A percentile compares a stretch with the other conserved stretches of the same genome.
Conservation (phyloP, 2,797 vertebrate species). For the Lithobates sylvaticus region DNA sequence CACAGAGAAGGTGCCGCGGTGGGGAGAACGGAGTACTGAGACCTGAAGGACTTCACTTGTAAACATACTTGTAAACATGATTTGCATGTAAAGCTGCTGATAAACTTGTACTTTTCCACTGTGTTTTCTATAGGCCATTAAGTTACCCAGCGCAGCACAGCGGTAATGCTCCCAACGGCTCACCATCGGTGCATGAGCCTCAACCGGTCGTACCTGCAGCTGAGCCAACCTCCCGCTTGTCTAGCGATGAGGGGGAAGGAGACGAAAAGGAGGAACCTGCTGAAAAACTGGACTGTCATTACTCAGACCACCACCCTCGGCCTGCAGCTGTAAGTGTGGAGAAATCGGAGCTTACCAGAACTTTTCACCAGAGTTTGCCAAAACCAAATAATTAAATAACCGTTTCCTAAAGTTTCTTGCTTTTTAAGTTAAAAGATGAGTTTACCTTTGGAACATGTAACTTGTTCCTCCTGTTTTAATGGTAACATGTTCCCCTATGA, state of each 20-base stretch:
- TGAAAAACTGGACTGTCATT: conserved; percentile 99
- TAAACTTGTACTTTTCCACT: background rate
- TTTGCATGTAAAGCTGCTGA: background rate
- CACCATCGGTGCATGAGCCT: conserved; percentile 84
- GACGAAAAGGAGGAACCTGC: conserved; percentile 93
- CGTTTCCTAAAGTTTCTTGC: no score
- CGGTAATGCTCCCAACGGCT: conserved; percentile 83
- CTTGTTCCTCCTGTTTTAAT: no score
- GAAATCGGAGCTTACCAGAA: background rate
- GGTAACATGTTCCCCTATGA: no score
- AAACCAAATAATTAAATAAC: no score
- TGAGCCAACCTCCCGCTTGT: conserved; percentile 88
- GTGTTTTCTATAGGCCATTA: conserved; percentile 79
- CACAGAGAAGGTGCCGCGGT: no score
- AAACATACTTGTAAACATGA: no score
- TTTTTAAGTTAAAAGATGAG: no score
- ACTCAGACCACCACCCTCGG: conserved; percentile 98
- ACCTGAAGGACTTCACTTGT: no score
- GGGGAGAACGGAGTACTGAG: no score
- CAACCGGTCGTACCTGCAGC: conserved; percentile 84
- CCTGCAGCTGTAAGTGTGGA: conserved; percentile 91
- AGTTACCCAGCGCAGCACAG: conserved; percentile 86
- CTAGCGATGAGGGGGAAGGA: conserved; percentile 97
- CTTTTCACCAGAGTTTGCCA: no score
- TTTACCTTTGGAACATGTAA: no score